Percentiles rank a stretch among this genome's conserved stretches.
phyloP scores from a whole-genome alignment of 2,797 vertebrate species.

The Cirrhinus molitorella region DNA sequence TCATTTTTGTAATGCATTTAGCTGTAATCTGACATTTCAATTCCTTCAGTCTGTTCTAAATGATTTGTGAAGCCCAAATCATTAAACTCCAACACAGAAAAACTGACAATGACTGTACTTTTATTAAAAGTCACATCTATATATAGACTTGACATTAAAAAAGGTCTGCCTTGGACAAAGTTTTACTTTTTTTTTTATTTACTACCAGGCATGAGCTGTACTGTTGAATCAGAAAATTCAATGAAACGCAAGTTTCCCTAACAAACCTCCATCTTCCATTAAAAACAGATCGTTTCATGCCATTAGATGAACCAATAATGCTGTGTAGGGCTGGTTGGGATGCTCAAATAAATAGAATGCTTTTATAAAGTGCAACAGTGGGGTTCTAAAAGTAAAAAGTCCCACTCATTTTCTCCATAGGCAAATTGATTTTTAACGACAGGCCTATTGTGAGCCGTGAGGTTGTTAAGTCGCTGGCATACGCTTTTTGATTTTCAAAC shows the following conservation, averaged over 20 bases:
- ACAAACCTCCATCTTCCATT: not conserved
- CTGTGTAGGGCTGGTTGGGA: not conserved
- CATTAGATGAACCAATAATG: not conserved
- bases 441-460: not conserved
- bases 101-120: not conserved
- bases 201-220: not conserved
- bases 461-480: not conserved
- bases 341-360: not conserved
- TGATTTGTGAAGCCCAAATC: not conserved
- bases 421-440: constrained; percentile 4
- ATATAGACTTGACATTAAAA: constrained; percentile 25
- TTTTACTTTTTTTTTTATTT: not conserved
- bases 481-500: not conserved
- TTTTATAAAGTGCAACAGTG: not conserved
- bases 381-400: not conserved
- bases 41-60: not conserved
- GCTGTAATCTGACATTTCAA: not conserved
- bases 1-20: not conserved
- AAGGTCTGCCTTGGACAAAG: not conserved
- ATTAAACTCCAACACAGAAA: not conserved
- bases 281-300: not conserved
- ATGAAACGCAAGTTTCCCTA: not conserved
- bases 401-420: not conserved
- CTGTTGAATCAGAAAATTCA: not conserved
- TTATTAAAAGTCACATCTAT: constrained; percentile 21